Evolutionary conservation across 1,140 invertebrate genomes (phyloP).

Genomic region (Drosophila sproati): DNA sequence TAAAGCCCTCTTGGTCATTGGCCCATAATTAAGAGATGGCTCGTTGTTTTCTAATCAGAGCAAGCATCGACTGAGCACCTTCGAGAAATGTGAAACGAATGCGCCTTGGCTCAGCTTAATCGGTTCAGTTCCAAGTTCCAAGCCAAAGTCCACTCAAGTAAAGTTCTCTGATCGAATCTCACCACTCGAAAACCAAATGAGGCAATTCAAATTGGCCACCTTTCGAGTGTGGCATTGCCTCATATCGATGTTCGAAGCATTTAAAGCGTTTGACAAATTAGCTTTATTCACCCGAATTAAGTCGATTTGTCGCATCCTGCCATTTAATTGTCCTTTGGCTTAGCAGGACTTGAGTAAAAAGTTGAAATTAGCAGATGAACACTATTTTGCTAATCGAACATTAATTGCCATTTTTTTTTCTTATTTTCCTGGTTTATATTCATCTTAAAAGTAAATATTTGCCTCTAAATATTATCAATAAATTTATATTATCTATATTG

Average conservation of each 20-base stretch:
- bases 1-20: conserved; percentile 73
- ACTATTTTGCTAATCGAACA: too few relatives aligned
- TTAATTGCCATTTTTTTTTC: too few relatives aligned
- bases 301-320: neutral
- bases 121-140: neutral
- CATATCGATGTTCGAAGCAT: neutral
- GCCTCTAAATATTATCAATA: too few relatives aligned
- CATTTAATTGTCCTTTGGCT: neutral
- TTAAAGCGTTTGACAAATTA: neutral
- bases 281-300: too few relatives aligned
- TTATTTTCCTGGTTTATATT: too few relatives aligned
- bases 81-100: conserved; percentile 8
- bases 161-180: neutral
- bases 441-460: too few relatives aligned
- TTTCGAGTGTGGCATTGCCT: neutral
- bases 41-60: conserved; percentile 60
- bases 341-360: neutral
- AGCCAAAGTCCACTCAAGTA: neutral
- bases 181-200: conserved; percentile 25
- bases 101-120: neutral
- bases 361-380: too few relatives aligned
- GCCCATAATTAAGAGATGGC: conserved; percentile 75
- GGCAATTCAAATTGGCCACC: conserved; percentile 9
- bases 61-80: conserved; percentile 6
- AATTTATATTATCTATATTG: too few relatives aligned